A percentile compares a stretch with the other conserved stretches of the same genome.
Conservation (phyloP, 1,140 invertebrate genomes). For the Paraescarpia echinospica region DNA sequence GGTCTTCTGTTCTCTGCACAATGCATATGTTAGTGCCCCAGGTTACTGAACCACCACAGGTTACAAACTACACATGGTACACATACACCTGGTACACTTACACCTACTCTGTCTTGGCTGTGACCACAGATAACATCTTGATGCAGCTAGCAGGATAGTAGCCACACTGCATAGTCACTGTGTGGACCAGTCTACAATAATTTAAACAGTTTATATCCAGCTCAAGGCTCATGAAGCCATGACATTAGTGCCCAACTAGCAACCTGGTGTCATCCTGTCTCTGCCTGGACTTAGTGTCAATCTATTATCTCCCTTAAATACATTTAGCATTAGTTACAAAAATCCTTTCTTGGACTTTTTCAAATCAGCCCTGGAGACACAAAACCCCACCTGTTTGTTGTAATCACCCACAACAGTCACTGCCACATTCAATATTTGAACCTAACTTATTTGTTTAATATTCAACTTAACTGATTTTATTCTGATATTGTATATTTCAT, state of each 20-base stretch:
- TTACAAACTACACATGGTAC: background rate
- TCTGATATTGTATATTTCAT: too few species aligned
- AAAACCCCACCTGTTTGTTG: too few species aligned
- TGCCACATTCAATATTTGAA: too few species aligned
- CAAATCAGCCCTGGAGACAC: too few species aligned
- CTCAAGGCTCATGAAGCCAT: background rate
- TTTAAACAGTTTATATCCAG: background rate
- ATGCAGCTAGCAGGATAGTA: background rate
- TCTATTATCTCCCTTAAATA: background rate
- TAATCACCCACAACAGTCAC: too few species aligned
- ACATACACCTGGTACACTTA: background rate
- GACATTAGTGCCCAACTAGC: background rate
- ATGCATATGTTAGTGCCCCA: background rate
- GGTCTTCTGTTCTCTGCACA: background rate
- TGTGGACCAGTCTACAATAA: background rate
- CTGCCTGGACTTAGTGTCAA: background rate
- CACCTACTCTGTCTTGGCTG: background rate
- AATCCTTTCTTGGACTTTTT: too few species aligned
- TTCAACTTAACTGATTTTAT: too few species aligned
- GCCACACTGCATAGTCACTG: background rate
- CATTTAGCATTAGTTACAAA: background rate
- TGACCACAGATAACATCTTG: background rate
- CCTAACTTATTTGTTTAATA: too few species aligned
- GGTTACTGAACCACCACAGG: background rate
- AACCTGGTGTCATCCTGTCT: background rate